Evolutionary conservation across 1,140 invertebrate species (phyloP), one percentile per base, ranked within the genome.

Genomic region (Lethrus apterus): DNA sequence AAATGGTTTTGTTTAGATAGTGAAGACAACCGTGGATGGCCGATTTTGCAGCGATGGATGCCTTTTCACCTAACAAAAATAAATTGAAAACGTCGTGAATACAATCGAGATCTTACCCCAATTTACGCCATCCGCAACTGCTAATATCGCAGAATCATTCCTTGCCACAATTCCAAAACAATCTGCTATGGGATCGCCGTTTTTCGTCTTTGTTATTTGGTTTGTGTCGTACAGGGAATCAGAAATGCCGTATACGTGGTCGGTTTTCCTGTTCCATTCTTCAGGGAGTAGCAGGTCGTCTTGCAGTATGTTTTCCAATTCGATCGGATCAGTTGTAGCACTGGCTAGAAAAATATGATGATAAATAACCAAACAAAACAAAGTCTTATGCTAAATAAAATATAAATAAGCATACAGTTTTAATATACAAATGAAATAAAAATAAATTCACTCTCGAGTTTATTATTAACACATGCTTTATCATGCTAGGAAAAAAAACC

Each of bases 101-200:
- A 36, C 14, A 36, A 17, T 36, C 11, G 3, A 10, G 23, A 13
- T 46, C 63, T 79, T 75, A 67, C 91, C 91, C 91, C 91, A 94
- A 70, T 95, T 94, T 0, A 94, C 91, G 24, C 92, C 91, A 74
- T 94, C 91, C 9, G 89, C 92, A 33, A 95, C 73, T 21, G 85
- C 82, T 57, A 94, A 69, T 47, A 93, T 78, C 3, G 84, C 82
- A 49, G 81, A 87, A 66, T 93, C 86, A 32, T 77, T 76, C 29
- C 89, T 71, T 3, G 85, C 79, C 51, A 88, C 81, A 30, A 94
- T 72, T 2, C 84, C 90, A 72, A 89, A 94, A 56, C 88, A 85
- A 70, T 94, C 91, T 10, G 91, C 91, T 52, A 94, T 86, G 10
- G 91, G 91, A 64, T 88, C 85, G 3, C 91, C 89, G 71, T 86